Base-by-base conservation (phyloP, 2,888 invertebrate genomes). In the Polia nebulosa region DNA sequence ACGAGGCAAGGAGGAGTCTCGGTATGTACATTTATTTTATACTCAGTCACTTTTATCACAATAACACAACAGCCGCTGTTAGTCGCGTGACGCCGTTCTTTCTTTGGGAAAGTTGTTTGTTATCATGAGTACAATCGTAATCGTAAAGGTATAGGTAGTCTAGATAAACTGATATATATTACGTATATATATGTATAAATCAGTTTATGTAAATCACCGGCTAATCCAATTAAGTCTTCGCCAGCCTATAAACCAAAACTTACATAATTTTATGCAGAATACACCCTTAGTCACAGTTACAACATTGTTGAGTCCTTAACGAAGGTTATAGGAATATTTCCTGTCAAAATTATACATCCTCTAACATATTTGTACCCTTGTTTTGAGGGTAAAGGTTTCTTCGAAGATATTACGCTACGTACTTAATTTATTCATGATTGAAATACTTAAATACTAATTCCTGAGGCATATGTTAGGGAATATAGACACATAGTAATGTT, bases 361-460 rank as follows among this genome's bases (percentile, higher is more conserved):
- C 45, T 9, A 7, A 58, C 47, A 32, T 57, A 27, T 4, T 49
- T 17, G 29, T 29, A 6, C 9, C 13, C n/a, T n/a, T 13, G 27
- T 20, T 29, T 29, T 5, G 32, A 41, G 17, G 29, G 27, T 41
- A 36, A n/a, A 47, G 45, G 20, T 52, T 52, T 56, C 58, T 25
- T 36, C 44, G 44, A 27, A 66, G 55, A 57, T 51, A 20, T 51
- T 53, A 39, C 41, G 56, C 55, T 59, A 67, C 36, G n/a, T 56
- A 65, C 36, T 20, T 71, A 71, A 71, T 74, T 65, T 71, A 74
- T 74, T 65, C 65, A 68, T 55, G n/a, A 73, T 61, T 63, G 60
- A 56, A 64, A 63, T 65, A 39, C 60, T 68, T 51, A 53, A 49
- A 61, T 53, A 34, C 39, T 61, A 53, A 73, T 68, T 53, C 49